Conservation (phyloP, 2,888 invertebrate species). For the Ariolimax columbianus region DNA sequence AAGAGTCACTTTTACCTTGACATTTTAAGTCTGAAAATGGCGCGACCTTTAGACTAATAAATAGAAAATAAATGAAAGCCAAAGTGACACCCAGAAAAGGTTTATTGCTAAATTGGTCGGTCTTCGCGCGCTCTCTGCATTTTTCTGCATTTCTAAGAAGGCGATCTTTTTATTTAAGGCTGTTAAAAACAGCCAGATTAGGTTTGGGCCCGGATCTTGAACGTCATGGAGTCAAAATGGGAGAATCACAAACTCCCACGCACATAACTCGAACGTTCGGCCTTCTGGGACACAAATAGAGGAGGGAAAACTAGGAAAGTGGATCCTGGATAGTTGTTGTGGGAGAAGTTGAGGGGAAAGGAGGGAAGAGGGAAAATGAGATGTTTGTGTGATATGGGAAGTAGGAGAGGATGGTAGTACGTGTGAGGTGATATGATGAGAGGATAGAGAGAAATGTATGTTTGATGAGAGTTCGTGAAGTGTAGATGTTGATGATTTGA, state of each 20-base stretch:
- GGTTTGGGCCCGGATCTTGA: neutral
- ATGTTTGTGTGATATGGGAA: neutral
- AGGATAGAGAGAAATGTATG: too few relatives aligned
- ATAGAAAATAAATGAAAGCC: neutral
- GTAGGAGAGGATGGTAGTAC: too few relatives aligned
- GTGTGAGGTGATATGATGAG: too few relatives aligned
- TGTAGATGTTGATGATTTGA: too few relatives aligned
- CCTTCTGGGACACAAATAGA: neutral
- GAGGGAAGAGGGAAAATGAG: neutral
- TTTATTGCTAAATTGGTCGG: neutral
- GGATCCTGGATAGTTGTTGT: neutral
- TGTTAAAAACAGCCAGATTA: neutral
- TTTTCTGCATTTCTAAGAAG: neutral
- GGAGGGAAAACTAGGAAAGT: neutral
- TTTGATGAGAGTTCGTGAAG: too few relatives aligned
- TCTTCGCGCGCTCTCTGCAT: neutral
- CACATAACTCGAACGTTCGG: neutral
- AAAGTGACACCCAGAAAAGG: neutral
- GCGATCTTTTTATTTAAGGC: neutral
- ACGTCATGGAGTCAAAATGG: neutral
- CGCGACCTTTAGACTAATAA: neutral
- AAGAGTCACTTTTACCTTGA: too few relatives aligned
- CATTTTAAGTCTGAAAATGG: too few relatives aligned
- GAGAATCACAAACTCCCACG: neutral
- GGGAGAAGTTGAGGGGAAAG: neutral